Evolutionary conservation across 2,888 invertebrate genomes (phyloP).

Genomic region (Pegoplata infirma): DNA sequence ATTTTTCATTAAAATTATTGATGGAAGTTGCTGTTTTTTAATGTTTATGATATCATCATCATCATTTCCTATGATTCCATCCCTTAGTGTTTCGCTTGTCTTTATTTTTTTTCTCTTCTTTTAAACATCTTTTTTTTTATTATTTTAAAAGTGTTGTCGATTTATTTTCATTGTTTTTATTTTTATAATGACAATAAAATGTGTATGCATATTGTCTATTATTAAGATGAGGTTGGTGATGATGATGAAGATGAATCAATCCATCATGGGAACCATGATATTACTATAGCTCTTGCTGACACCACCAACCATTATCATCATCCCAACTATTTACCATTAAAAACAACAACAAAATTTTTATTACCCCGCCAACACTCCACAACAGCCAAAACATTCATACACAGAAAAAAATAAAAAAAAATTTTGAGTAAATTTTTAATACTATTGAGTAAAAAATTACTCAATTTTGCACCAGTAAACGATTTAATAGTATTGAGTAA

Average conservation of each 20-base stretch:
- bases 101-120: not conserved
- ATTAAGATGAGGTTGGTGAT: not conserved
- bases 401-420: too few species aligned
- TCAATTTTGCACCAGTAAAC: too few species aligned
- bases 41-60: too few species aligned
- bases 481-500: too few species aligned
- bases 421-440: too few species aligned
- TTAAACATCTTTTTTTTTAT: not conserved
- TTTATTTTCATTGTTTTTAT: slow-evolving; percentile 13
- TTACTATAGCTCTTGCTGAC: not conserved
- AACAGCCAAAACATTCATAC: not conserved
- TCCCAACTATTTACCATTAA: not conserved
- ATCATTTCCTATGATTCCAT: too few species aligned
- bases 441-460: too few species aligned
- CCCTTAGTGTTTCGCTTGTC: not conserved
- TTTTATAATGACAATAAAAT: slow-evolving; percentile 10
- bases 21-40: too few species aligned
- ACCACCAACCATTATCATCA: not conserved
- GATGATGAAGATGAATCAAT: slow-evolving; percentile 28
- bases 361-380: not conserved
- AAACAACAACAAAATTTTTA: not conserved
- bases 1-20: too few species aligned
- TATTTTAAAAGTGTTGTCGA: slow-evolving; percentile 24
- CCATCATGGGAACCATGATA: slow-evolving; percentile 41
- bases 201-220: not conserved